Percentiles rank a stretch among this genome's conserved stretches.
These are phyloP conservation scores for Petaurus breviceps DNA, from an alignment of 2,113 vertebrate species.

Conservation along the genomic window DNA sequence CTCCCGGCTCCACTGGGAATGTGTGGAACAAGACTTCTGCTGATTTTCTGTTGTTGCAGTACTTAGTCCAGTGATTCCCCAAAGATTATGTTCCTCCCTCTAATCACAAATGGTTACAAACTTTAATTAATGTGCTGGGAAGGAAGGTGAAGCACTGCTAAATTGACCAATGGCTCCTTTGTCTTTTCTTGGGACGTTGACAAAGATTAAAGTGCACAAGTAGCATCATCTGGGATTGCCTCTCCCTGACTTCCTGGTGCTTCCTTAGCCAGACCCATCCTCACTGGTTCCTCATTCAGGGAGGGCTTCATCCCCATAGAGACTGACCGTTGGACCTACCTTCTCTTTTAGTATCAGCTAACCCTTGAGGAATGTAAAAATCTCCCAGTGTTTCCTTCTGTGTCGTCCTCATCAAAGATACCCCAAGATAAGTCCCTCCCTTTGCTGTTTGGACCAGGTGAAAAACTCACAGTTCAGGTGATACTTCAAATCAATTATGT, in stretches of 20 bases:
- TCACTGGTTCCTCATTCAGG: not conserved
- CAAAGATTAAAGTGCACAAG: not conserved
- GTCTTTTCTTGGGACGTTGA: constrained; percentile 32
- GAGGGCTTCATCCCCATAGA: not conserved
- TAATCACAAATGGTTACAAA: constrained; percentile 60
- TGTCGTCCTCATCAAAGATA: not conserved
- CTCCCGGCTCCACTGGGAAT: constrained; percentile 37
- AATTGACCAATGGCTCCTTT: constrained; percentile 28
- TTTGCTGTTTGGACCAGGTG: not conserved
- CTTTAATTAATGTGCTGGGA: constrained; percentile 35
- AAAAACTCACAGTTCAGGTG: not conserved
- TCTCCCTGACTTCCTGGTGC: not conserved
- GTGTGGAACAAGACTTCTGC: constrained; percentile 50
- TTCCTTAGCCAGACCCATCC: not conserved
- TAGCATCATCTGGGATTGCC: not conserved
- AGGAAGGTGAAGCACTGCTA: constrained; percentile 30
- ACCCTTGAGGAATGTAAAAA: not conserved
- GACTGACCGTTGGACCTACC: not conserved
- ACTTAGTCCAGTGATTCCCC: constrained; percentile 63
- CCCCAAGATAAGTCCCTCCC: not conserved
- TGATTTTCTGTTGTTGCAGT: constrained; percentile 62
- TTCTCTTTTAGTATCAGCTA: not conserved
- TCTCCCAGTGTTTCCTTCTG: not conserved
- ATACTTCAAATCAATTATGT: not conserved
- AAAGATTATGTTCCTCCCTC: constrained; percentile 45